A percentile compares a stretch with the other conserved stretches of the same genome.
These are phyloP conservation scores for Carollia perspicillata DNA, from an alignment of 2,113 vertebrate genomes.

Conservation along the genomic window DNA sequence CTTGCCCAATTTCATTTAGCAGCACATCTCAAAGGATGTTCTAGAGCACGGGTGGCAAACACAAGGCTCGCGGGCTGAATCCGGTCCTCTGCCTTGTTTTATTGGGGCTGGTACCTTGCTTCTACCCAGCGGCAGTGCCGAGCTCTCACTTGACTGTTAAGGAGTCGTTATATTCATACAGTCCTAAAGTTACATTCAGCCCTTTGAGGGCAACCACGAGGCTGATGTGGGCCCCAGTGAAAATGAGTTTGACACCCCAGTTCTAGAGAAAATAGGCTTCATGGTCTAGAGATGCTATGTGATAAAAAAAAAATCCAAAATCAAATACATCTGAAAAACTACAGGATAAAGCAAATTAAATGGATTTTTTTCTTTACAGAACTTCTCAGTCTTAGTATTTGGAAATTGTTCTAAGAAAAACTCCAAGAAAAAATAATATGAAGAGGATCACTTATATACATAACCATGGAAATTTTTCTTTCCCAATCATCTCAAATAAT, in stretches of 20 bases:
- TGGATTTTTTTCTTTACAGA: not conserved
- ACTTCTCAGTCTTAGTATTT: not conserved
- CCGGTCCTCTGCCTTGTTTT: no score
- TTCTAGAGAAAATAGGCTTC: not conserved
- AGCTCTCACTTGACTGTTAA: no score
- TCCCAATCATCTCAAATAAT: not conserved
- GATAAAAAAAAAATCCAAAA: not conserved
- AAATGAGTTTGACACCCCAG: not conserved
- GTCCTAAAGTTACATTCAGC: no score
- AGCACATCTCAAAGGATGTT: not conserved
- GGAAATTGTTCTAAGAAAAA: constrained; percentile 3
- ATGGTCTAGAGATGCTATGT: not conserved
- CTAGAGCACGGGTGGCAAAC: no score
- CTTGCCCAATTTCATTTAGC: not conserved
- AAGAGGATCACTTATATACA: not conserved
- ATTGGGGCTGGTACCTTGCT: no score
- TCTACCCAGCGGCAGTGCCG: no score
- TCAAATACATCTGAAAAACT: not conserved
- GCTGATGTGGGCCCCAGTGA: no score
- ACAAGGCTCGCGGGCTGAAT: no score
- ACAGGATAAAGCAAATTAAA: not conserved
- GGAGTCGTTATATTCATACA: no score
- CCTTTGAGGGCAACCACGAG: no score
- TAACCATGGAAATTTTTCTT: not conserved
- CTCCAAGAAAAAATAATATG: not conserved